Percentiles rank a stretch among this genome's conserved stretches.
phyloP scores from a whole-genome alignment of 2,113 vertebrate species.

The Oryctolagus cuniculus region mOryCun1.1 NC_091448.1:36550001-36550500 shows the following conservation, averaged over 20 bases:
- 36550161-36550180: conserved; percentile 11
- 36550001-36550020: not conserved
- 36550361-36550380: conserved; percentile 14
- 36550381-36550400: conserved; percentile 39
- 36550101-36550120: not conserved
- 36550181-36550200: not conserved
- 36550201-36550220: not conserved
- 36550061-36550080: not conserved
- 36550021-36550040: conserved; percentile 6
- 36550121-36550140: not conserved
- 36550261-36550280: conserved; percentile 7
- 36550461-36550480: too few species aligned
- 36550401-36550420: not conserved
- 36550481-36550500: too few species aligned
- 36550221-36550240: not conserved
- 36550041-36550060: not conserved
- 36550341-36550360: not conserved
- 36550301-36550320: conserved; percentile 27
- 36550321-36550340: not conserved
- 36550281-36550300: not conserved
- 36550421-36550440: conserved; percentile 9
- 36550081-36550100: not conserved
- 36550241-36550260: not conserved
- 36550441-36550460: not conserved
- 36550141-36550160: not conserved